Evolutionary conservation across 2,888 invertebrate genomes (phyloP).

Genomic region (Plagiodera versicolora): DNA sequence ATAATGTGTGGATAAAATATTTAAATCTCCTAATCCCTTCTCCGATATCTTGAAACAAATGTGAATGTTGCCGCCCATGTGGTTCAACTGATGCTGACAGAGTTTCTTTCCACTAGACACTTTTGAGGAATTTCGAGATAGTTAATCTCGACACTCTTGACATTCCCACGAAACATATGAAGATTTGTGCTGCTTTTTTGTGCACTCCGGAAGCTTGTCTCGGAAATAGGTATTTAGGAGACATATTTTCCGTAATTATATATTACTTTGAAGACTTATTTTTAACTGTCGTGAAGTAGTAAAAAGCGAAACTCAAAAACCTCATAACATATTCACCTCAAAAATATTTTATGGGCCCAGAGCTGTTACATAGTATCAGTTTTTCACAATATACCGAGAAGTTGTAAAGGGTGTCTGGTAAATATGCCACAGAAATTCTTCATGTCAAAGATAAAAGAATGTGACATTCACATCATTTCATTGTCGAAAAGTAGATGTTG

Average conservation of each 20-base stretch:
- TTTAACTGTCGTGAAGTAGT: no score
- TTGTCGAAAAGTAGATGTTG: no score
- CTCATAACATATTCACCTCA: no score
- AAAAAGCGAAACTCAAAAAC: no score
- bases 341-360: no score
- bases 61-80: conserved; percentile 1
- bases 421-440: no score
- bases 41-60: not conserved
- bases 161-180: conserved; percentile 26
- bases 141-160: conserved; percentile 35
- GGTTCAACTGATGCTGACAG: conserved; percentile 29
- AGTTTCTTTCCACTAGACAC: conserved; percentile 23
- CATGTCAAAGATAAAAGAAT: no score
- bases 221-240: conserved; percentile 52
- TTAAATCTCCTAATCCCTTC: no score
- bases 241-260: conserved; percentile 40
- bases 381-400: no score
- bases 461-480: no score
- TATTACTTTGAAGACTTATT: conserved; percentile 26
- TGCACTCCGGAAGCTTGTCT: conserved; percentile 49
- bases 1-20: not conserved
- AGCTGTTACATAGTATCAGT: no score
- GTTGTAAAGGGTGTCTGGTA: no score
- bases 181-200: conserved; percentile 25
- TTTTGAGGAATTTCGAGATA: conserved; percentile 25